Percentiles rank a stretch among this genome's conserved stretches.
These are phyloP conservation scores for Plusia festucae DNA, from an alignment of 2,888 invertebrate genomes.

Conservation along the genomic window DNA sequence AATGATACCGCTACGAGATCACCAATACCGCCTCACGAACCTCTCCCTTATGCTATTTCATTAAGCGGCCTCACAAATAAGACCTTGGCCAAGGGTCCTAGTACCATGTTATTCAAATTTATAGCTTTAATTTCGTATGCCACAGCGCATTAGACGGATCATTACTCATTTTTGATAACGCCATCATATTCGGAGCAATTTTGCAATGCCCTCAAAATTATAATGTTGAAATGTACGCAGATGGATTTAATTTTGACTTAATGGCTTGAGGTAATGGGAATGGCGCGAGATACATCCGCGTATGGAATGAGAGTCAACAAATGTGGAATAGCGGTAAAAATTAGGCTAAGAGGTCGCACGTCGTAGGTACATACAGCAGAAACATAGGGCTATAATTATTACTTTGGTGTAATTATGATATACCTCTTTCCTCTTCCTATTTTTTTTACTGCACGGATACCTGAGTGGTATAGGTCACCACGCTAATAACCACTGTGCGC, in stretches of 20 bases:
- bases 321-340: slow-evolving; percentile 28
- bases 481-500: too few relatives aligned
- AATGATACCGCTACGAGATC: slow-evolving; percentile 36
- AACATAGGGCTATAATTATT: not conserved
- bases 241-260: slow-evolving; percentile 56
- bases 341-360: slow-evolving; percentile 11
- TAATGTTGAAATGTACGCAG: slow-evolving; percentile 52
- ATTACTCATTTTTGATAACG: slow-evolving; percentile 76
- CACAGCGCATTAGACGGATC: slow-evolving; percentile 71
- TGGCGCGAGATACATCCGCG: slow-evolving; percentile 40
- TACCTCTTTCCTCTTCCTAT: too few relatives aligned
- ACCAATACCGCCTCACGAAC: slow-evolving; percentile 41
- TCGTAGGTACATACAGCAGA: not conserved
- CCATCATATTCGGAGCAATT: slow-evolving; percentile 65
- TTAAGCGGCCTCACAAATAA: slow-evolving; percentile 54
- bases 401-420: not conserved
- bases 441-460: too few relatives aligned
- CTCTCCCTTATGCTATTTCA: slow-evolving; percentile 52
- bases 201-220: slow-evolving; percentile 58
- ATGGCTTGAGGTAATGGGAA: slow-evolving; percentile 43
- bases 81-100: slow-evolving; percentile 44
- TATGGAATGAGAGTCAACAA: slow-evolving; percentile 29
- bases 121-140: slow-evolving; percentile 81
- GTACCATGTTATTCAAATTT: slow-evolving; percentile 75
- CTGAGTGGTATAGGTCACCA: too few relatives aligned